phyloP scores from a whole-genome alignment of 2,888 invertebrate genomes.

The Pheosia tremula region DNA sequence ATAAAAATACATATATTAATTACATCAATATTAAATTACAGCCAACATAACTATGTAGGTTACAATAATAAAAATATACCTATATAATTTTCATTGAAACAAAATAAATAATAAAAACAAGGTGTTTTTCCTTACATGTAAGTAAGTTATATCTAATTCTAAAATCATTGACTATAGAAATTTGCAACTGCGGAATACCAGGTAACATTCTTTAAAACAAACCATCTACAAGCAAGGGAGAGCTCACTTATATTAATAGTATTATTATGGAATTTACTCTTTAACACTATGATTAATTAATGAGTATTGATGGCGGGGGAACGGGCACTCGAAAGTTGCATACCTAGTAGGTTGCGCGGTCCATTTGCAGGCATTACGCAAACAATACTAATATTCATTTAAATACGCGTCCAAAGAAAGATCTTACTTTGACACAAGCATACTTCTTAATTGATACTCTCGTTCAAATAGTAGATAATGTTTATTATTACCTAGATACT shows the following conservation, averaged over 20 bases:
- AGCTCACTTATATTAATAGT: slow-evolving; percentile 77
- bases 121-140: slow-evolving; percentile 77
- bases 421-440: neutral
- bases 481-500: slow-evolving; percentile 20
- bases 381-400: neutral
- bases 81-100: slow-evolving; percentile 82
- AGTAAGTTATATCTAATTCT: slow-evolving; percentile 62
- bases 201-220: slow-evolving; percentile 79
- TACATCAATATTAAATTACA: slow-evolving; percentile 85
- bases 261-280: slow-evolving; percentile 82
- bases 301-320: slow-evolving; percentile 65
- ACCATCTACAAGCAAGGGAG: slow-evolving; percentile 80
- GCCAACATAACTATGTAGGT: slow-evolving; percentile 84
- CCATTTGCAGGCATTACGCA: neutral
- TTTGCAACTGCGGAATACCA: slow-evolving; percentile 72
- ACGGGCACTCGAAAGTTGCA: slow-evolving; percentile 44
- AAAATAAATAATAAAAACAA: slow-evolving; percentile 84
- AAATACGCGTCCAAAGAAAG: neutral
- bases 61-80: slow-evolving; percentile 84
- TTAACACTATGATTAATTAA: slow-evolving; percentile 77
- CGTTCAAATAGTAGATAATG: neutral
- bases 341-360: neutral
- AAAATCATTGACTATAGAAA: slow-evolving; percentile 81
- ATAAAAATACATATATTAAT: slow-evolving; percentile 86
- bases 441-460: neutral